These are phyloP conservation scores for Micronisus gabar DNA, from an alignment of 2,113 vertebrate species.

Conservation along the genomic window DNA sequence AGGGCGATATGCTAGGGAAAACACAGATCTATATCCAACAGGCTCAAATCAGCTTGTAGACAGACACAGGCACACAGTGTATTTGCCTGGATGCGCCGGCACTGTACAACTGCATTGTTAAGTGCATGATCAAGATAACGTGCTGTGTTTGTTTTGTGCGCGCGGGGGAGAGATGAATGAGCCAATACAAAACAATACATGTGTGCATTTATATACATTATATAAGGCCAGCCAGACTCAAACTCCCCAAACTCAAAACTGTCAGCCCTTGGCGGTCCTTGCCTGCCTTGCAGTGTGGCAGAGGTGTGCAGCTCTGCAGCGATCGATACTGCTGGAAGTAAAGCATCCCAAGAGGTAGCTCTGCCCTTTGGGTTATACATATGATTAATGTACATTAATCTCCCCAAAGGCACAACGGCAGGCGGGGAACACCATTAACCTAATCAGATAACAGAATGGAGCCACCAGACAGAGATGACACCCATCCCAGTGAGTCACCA, in stretches of 20 bases:
- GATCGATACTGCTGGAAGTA: neutral
- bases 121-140: neutral
- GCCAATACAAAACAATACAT: neutral
- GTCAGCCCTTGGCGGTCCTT: fast-evolving
- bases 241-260: too few relatives aligned
- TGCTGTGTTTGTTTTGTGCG: neutral
- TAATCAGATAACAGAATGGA: neutral
- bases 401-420: neutral
- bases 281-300: neutral
- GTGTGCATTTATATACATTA: neutral
- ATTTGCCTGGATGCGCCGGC: too few relatives aligned
- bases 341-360: neutral
- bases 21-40: neutral
- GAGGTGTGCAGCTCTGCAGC: neutral
- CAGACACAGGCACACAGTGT: fast-evolving
- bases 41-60: neutral
- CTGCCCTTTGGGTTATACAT: neutral
- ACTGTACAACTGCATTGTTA: too few relatives aligned
- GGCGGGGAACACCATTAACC: neutral
- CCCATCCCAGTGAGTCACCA: neutral
- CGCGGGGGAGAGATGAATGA: neutral
- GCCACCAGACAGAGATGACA: neutral
- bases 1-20: neutral
- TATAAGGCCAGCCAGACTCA: neutral
- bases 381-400: neutral